Evolutionary conservation across 2,113 vertebrate species (phyloP).

Genomic region (Lophotis ruficrista): DNA sequence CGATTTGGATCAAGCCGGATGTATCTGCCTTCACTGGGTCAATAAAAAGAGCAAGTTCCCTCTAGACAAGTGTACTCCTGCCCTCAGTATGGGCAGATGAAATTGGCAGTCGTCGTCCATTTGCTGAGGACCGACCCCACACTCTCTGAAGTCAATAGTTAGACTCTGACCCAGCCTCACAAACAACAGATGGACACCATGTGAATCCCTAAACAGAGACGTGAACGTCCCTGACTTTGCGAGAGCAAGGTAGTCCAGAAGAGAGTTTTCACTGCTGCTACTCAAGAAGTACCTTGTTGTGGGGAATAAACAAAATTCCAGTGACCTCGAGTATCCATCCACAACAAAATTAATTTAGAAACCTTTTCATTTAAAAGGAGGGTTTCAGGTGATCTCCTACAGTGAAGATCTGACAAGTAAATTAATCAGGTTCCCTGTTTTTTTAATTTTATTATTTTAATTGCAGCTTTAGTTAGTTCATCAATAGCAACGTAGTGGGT

Average conservation of each 20-base stretch:
- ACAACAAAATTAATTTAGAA: background rate
- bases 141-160: conserved; percentile 39
- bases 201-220: conserved; percentile 39
- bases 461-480: background rate
- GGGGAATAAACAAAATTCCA: background rate
- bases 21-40: background rate
- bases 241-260: background rate
- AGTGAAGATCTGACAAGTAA: background rate
- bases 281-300: background rate
- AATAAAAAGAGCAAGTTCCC: conserved; percentile 4
- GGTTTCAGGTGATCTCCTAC: background rate
- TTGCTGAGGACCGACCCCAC: conserved; percentile 5
- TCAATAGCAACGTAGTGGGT: background rate
- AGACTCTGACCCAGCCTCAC: conserved; percentile 32
- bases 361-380: background rate
- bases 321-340: background rate
- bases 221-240: background rate
- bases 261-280: background rate
- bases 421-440: background rate
- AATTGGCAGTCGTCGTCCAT: background rate
- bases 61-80: conserved; percentile 8
- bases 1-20: background rate
- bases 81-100: background rate
- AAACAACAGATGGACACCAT: background rate
- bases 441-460: background rate